Evolutionary conservation across 1,140 invertebrate species (phyloP), one percentile per base, ranked within the genome.

Genomic region (Lucilia cuprina): DNA sequence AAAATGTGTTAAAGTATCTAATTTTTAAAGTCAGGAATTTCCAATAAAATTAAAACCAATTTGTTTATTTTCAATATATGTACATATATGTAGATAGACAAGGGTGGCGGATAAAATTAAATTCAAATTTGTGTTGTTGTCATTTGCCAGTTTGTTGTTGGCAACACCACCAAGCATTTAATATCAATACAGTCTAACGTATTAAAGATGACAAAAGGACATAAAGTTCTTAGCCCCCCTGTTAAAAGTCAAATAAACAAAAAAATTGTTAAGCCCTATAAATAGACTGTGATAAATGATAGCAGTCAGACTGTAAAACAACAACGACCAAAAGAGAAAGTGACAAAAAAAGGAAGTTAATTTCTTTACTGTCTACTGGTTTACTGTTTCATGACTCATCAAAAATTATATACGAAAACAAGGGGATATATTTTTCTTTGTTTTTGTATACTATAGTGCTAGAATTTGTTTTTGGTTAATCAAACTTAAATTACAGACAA

Each of bases 221-320:
- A 21, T 19, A 25, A 25, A 55, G 5, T 2, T 70, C 50, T 60
- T 14, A 5, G 14, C 21, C 65, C 21, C 65, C 65, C 65, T 70
- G 7, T 7, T 70, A 25, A 70, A 17, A 60, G 55, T 41, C 41
- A 41, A 41, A 41, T 10, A n/a, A 60, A 17, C n/a, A 60, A 60
- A 60, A 60, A 70, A 21, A n/a, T 70, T 70, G 65, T 70, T 70
- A 70, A 70, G 65, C 65, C 65, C 19, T 70, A 70, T 70, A 70
- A 70, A 70, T 70, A 70, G 65, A 70, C 65, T 5, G n/a, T 70
- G 19, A 70, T 70, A 70, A 70, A 70, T 70, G 65, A 70, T 70
- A 70, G n/a, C n/a, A 70, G n/a, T 25, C 65, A 70, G 65, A 70
- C 60, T 65, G n/a, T 8, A 65, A 65, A 30, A 30, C 55, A n/a